Conservation (phyloP, 2,113 vertebrate species). For the Pyrgilauda ruficollis region DNA sequence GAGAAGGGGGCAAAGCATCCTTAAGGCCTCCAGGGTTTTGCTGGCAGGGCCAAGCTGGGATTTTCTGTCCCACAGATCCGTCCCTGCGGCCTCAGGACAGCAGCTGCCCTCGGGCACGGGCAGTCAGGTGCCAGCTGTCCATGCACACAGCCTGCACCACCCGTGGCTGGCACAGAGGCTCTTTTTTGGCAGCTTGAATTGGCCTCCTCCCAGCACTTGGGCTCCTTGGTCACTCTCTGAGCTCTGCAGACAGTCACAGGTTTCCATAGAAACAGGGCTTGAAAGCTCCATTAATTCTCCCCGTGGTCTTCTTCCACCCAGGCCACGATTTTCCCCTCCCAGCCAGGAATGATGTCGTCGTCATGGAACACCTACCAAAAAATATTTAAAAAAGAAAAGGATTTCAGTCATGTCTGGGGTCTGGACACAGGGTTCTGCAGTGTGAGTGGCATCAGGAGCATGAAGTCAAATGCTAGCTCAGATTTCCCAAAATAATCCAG, state of each 20-base stretch:
- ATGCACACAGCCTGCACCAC: neutral
- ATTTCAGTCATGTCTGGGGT: neutral
- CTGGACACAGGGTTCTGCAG: neutral
- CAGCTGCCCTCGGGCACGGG: neutral
- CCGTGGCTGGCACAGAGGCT: neutral
- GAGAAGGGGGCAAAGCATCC: neutral
- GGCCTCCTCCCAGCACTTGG: conserved; percentile 33
- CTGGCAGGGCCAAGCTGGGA: conserved; percentile 11
- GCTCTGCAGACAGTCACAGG: conserved; percentile 32
- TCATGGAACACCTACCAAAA: conserved; percentile 87
- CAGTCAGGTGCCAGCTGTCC: neutral
- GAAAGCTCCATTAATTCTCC: conserved; percentile 79
- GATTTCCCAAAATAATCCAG: neutral
- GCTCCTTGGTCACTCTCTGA: conserved; percentile 58
- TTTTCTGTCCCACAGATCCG: neutral
- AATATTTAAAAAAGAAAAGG: neutral
- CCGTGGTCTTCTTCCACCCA: conserved; percentile 95
- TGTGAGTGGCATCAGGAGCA: neutral
- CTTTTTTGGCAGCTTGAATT: conserved; percentile 61
- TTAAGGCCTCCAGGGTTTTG: conserved; percentile 71
- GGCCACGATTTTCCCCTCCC: conserved; percentile 98
- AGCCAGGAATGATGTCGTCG: conserved; percentile 91
- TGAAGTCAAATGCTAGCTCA: neutral
- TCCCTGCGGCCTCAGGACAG: conserved; percentile 11
- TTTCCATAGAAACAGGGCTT: neutral